A percentile compares a stretch with the other conserved stretches of the same genome.
Conservation (phyloP, 2,113 vertebrate species). For the Dipodomys stephensi region DNA sequence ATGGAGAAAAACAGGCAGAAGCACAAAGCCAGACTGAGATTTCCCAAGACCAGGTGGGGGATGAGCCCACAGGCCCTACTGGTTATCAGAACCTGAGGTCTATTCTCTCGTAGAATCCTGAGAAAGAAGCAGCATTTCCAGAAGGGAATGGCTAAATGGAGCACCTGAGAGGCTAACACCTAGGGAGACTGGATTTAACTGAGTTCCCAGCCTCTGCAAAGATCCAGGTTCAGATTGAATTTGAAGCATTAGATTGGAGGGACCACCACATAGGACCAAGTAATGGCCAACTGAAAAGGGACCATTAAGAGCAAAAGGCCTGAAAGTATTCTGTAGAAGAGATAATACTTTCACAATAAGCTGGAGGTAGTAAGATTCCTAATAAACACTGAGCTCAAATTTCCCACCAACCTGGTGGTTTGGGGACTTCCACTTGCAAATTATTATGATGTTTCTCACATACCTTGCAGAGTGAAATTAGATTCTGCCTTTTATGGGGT, state of each 20-base stretch:
- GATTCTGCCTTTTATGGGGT: not conserved
- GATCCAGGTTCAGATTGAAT: not conserved
- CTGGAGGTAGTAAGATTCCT: not conserved
- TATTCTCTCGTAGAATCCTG: not conserved
- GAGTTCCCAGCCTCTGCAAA: not conserved
- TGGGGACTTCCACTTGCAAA: not conserved
- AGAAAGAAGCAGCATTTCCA: not conserved
- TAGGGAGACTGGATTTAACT: not conserved
- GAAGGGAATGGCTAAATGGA: not conserved
- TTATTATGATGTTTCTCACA: slow-evolving; percentile 27
- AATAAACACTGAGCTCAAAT: not conserved
- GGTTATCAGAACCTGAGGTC: not conserved
- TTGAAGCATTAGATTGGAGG: not conserved
- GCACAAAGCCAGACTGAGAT: not conserved
- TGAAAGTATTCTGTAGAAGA: not conserved
- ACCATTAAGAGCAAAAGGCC: not conserved
- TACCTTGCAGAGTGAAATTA: not conserved
- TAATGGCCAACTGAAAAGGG: not conserved
- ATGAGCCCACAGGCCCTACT: not conserved
- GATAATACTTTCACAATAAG: not conserved
- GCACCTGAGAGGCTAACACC: not conserved
- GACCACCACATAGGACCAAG: not conserved
- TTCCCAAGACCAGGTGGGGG: not conserved
- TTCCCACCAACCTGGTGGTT: not conserved
- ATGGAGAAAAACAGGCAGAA: slow-evolving; percentile 39